Evolutionary conservation across 2,113 vertebrate species (phyloP), one percentile per base, ranked within the genome.

Genomic region (Picathartes gymnocephalus): DNA sequence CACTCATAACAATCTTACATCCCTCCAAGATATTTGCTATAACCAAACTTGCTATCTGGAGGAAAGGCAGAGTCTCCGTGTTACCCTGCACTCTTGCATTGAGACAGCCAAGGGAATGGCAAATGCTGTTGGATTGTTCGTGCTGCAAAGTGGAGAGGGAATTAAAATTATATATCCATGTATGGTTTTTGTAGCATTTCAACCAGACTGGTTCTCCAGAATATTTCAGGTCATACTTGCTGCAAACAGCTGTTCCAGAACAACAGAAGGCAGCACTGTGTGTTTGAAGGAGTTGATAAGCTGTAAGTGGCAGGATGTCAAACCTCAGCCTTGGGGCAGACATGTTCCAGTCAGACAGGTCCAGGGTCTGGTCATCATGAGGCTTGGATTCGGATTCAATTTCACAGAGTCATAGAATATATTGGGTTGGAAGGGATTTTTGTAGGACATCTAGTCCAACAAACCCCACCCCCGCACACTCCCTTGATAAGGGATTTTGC

Each of bases 391-490:
- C 53, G 9, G 60, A 73, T 58, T 78, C 70, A 81, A 2, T 62
- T 61, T 86, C n/a, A 89, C 19, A 17, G 37, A 68, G 58, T 48
- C 27, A 62, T 15, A 57, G 33, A 80, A 57, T 27, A 57, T 6
- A 40, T 40, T 80, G 25, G 4, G 9, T 47, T 64, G 16, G 42
- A 81, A 71, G 24, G 15, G 21, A 72, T 31, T 15, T 71, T 50
- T 54, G 28, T 71, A 81, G 18, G 25, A 81, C 81, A 81, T 50
- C 44, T n/a, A 74, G 48, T 80, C 31, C 35, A 62, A 23, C 40
- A 58, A 21, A 19, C 2, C 4, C 11, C 33, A 48, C 1, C 4
- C 13, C 17, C 0, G 0, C 25, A 69, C 12, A 16, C 2, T 9
- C 15, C 21, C 40, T 58, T 70, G 44, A 39, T 40, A 64, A 37